Base-by-base conservation (phyloP, 2,888 invertebrate genomes). In the Mesoligia furuncula region DNA sequence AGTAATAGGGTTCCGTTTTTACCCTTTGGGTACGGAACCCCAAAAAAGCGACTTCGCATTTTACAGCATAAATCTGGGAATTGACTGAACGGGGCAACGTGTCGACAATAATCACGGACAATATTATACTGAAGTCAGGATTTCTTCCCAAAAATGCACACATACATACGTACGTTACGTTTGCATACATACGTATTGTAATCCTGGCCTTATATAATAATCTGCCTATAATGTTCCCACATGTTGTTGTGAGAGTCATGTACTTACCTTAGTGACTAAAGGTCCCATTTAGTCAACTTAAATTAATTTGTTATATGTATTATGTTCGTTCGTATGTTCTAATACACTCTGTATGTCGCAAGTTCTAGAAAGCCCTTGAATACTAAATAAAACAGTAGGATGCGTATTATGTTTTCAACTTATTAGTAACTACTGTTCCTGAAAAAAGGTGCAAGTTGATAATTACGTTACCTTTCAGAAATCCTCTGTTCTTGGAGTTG, bases 401-500 rank as follows among this genome's bases (percentile, higher is more conserved):
- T 39, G 39, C 39, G 39, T 39, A 9, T 39, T 39, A 39, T 39
- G 13, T 45, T 42, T 42, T 0, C 42, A 42, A 42, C 13, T 42
- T 42, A 42, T 42, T 42, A 42, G 42, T 42, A 42, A 42, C 42
- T 59, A 4, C 20, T 36, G 0, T 2, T 15, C 27, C 59, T 59
- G 27, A 59, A 59, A 59, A 45, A 36, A 27, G 0, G 13, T 13
- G 17, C 54, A 72, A 36, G 8, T 7, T 39, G 4, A 0, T 45
- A 2, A 45, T 17, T 8, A n/a, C 2, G 15, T 79, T 88, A 96
- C 97, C 97, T 95, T 97, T 96, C 71, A 96, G 88, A 81, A 96
- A 97, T 72, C 96, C 95, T 87, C 97, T 94, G 75, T 97, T 97
- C 88, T 97, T 97, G 42, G 95, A 94, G 83, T 97, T 97, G 87